phyloP scores from a whole-genome alignment of 2,113 vertebrate genomes.

The Tamias sibiricus region DNA sequence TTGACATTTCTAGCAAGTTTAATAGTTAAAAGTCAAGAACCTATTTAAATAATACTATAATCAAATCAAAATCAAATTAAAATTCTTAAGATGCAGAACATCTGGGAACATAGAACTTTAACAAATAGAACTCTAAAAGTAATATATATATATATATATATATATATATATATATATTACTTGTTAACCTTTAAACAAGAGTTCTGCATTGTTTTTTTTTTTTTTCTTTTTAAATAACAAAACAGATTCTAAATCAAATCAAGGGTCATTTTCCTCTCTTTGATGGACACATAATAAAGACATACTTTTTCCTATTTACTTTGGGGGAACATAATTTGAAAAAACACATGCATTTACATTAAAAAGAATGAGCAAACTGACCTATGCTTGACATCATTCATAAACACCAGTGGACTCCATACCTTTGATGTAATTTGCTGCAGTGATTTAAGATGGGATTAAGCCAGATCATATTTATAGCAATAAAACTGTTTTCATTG shows the following conservation, averaged over 20 bases:
- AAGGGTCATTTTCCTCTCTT: neutral
- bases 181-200: conserved; percentile 45
- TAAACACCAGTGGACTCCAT: neutral
- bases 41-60: conserved; percentile 60
- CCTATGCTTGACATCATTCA: neutral
- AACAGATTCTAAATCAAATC: conserved; percentile 44
- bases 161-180: no score
- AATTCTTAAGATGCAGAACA: conserved; percentile 19
- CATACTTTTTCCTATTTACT: conserved; percentile 12
- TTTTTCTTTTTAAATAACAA: conserved; percentile 41
- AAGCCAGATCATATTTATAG: conserved; percentile 32
- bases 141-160: no score
- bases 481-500: neutral
- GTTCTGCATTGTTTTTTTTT: conserved; percentile 22
- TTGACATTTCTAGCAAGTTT: conserved; percentile 57
- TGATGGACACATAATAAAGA: neutral
- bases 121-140: conserved; percentile 31
- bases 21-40: conserved; percentile 49
- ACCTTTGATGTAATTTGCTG: neutral
- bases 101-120: neutral
- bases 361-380: neutral
- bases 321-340: neutral
- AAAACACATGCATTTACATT: neutral
- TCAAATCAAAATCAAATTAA: conserved; percentile 66
- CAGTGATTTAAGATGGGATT: neutral